A percentile compares a stretch with the other conserved stretches of the same genome.
Conservation (phyloP, 2,113 vertebrate species). For the Burhinus oedicnemus region DNA sequence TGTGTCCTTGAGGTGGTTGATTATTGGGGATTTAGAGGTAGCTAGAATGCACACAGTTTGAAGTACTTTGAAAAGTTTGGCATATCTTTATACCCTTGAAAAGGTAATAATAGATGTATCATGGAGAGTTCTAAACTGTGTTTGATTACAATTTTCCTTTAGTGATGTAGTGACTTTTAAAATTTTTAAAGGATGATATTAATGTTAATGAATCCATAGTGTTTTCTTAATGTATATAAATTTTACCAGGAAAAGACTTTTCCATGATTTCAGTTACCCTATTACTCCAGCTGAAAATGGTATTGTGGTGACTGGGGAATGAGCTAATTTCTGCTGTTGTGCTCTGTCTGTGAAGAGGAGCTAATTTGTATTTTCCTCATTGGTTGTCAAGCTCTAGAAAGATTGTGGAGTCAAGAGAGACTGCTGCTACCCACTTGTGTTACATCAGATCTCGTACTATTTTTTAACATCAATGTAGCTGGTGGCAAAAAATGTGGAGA, state of each 20-base stretch:
- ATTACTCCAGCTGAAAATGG: too few species aligned
- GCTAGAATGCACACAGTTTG: not conserved
- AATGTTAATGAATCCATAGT: not conserved
- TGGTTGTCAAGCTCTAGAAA: slow-evolving; percentile 31
- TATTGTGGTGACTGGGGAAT: not conserved
- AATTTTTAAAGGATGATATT: not conserved
- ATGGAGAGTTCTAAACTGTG: not conserved
- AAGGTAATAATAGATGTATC: not conserved
- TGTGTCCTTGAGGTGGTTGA: not conserved
- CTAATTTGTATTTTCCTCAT: slow-evolving; percentile 23
- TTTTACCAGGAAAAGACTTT: not conserved
- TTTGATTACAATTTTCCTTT: not conserved
- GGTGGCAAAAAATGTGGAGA: not conserved
- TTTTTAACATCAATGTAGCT: slow-evolving; percentile 19
- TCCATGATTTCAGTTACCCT: not conserved
- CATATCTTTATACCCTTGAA: not conserved
- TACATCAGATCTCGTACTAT: slow-evolving; percentile 28
- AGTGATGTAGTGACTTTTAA: not conserved
- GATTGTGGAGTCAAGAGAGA: slow-evolving; percentile 33
- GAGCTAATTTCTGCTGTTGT: slow-evolving; percentile 27
- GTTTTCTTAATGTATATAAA: not conserved
- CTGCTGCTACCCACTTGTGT: slow-evolving; percentile 41
- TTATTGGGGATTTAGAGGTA: not conserved
- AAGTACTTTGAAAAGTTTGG: not conserved
- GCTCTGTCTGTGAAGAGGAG: not conserved